Evolutionary conservation across 2,888 invertebrate species (phyloP).

Genomic region (Drosophila formosana): DNA sequence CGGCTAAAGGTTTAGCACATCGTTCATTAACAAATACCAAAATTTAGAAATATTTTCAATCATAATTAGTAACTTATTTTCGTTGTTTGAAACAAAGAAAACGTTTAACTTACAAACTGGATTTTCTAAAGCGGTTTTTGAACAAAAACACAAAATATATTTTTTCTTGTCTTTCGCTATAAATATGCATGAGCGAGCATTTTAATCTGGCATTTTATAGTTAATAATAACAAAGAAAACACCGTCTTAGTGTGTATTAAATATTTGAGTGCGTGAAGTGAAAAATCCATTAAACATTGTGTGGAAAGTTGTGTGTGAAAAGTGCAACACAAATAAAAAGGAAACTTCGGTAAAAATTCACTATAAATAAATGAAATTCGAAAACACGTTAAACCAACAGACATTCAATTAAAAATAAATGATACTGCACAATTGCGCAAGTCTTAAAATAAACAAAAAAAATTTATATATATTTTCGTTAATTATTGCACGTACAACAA

Average conservation of each 20-base stretch:
- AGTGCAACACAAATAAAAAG: conserved; percentile 9
- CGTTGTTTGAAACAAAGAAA: conserved; percentile 59
- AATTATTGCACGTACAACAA: conserved; percentile 16
- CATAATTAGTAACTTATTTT: conserved; percentile 46
- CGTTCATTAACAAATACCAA: conserved; percentile 42
- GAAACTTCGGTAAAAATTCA: background rate
- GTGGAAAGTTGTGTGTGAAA: conserved; percentile 40
- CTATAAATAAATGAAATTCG: conserved; percentile 4
- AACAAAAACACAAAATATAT: conserved; percentile 28
- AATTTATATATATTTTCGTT: background rate
- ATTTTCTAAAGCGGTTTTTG: conserved; percentile 63
- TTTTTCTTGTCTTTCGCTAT: conserved; percentile 41
- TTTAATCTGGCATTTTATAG: conserved; percentile 52
- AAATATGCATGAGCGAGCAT: conserved; percentile 70
- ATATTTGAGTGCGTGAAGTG: conserved; percentile 34
- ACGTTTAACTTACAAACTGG: conserved; percentile 55
- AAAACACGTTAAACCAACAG: conserved; percentile 16
- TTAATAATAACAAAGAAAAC: conserved; percentile 44
- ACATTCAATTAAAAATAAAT: background rate
- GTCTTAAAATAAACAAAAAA: conserved; percentile 12
- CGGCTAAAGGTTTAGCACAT: conserved; percentile 34
- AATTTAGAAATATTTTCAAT: conserved; percentile 35
- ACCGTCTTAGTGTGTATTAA: background rate
- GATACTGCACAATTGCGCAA: conserved; percentile 8
- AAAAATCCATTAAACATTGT: conserved; percentile 22